These are phyloP conservation scores for Tokudaia muenninki DNA, from an alignment of 2,797 vertebrate genomes.

Conservation along the genomic window DNA sequence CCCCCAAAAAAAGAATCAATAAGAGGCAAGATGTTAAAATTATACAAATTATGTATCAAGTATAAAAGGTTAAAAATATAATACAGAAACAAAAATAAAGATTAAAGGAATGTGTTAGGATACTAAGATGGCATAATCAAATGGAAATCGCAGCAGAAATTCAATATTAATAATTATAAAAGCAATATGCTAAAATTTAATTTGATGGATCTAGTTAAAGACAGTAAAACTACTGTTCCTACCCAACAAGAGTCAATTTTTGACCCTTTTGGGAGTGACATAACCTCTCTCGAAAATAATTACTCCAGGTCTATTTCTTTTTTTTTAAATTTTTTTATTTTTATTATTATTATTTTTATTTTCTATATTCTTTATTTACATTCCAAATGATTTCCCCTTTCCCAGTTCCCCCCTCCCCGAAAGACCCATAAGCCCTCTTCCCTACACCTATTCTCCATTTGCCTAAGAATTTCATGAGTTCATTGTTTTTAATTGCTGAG, in stretches of 20 bases:
- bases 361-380: too few species aligned
- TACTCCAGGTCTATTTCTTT: not conserved
- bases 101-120: not conserved
- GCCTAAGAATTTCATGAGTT: too few species aligned
- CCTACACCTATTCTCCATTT: too few species aligned
- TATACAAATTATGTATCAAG: not conserved
- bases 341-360: too few species aligned
- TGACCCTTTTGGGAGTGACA: not conserved
- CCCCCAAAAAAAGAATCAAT: not conserved
- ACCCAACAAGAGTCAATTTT: constrained; percentile 32
- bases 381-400: too few species aligned
- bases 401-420: too few species aligned
- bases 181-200: constrained; percentile 9
- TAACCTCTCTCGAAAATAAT: not conserved
- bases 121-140: not conserved
- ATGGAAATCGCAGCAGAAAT: not conserved
- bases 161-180: not conserved
- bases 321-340: too few species aligned
- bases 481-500: too few species aligned
- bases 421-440: too few species aligned
- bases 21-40: not conserved
- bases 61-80: not conserved
- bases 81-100: not conserved
- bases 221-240: constrained; percentile 7
- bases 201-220: not conserved